phyloP scores from a whole-genome alignment of 2,797 vertebrate species.

The Scyliorhinus canicula region DNA sequence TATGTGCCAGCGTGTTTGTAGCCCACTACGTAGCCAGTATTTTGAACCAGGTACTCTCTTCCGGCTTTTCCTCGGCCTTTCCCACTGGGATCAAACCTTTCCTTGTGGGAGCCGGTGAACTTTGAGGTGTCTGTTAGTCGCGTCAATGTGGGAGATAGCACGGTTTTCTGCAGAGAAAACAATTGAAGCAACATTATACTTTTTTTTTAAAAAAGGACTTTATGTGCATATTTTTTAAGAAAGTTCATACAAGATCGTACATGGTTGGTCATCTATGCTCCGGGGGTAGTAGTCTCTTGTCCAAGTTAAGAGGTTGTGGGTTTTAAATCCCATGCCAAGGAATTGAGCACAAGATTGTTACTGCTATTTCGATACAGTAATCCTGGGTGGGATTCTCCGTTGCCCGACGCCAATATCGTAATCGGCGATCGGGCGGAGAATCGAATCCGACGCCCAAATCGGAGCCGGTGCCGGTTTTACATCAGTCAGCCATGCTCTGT shows the following conservation, averaged over 20 bases:
- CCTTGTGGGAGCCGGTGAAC: conserved; percentile 94
- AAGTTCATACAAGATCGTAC: too few species aligned
- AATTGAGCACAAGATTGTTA: background rate
- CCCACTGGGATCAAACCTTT: conserved; percentile 82
- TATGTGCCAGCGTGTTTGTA: conserved; percentile 92
- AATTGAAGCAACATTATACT: background rate
- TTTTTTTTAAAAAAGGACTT: background rate
- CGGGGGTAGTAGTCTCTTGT: too few species aligned
- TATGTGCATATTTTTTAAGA: background rate
- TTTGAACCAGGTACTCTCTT: conserved; percentile 82
- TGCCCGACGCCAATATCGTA: too few species aligned
- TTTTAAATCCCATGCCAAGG: background rate
- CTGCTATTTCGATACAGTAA: background rate
- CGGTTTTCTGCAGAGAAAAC: conserved; percentile 64
- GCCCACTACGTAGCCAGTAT: conserved; percentile 84
- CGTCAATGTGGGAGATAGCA: conserved; percentile 70
- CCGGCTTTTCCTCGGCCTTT: conserved; percentile 88
- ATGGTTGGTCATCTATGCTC: background rate
- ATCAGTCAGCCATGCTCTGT: too few species aligned
- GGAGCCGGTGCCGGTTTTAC: too few species aligned
- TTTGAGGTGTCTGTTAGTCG: conserved; percentile 86
- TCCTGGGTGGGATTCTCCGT: too few species aligned
- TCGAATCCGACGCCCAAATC: too few species aligned
- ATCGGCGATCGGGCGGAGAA: too few species aligned
- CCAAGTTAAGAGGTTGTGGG: background rate